Evolutionary conservation across 2,113 vertebrate genomes (phyloP), one percentile per base, ranked within the genome.

Genomic region (Myotis brandtii): DNA sequence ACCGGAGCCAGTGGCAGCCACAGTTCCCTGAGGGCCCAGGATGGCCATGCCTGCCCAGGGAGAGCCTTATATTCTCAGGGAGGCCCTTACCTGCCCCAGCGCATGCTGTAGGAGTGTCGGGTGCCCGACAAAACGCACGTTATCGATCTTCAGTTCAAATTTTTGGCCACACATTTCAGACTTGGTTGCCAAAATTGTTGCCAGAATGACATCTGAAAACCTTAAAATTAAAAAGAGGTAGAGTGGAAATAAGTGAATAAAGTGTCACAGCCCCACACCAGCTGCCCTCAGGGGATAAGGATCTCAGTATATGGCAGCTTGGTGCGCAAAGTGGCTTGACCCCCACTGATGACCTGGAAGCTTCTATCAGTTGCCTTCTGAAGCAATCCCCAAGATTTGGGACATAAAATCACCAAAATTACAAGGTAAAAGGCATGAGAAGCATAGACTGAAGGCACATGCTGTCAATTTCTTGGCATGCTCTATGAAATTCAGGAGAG

Each of bases 101-200:
- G 99, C 99, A 54, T 99, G 99, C 97, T 99, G 99, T 9, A 99
- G 99, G 73, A 99, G 98, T 0, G 99, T 99, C 0, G 99, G 99
- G 83, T 99, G 99, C 16, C 99, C 99, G 73, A 99, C 99, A 96
- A 99, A 99, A 67, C 99, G 99, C 97, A 99, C 99, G 0, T 99
- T 99, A 96, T 99, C 99, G 0, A 99, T 99, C 99, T 99, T 99
- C 99, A 99, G 96, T 86, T 99, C 99, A 98, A 99, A 99, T 97
- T 99, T 99, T 96, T 99, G 99, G 80, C 99, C 99, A 87, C 99
- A 99, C 98, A 99, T 99, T 84, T 99, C 99, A 17, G 99, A 99
- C 96, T 99, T 99, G 92, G 99, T 99, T 94, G 99, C 99, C 98
- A 99, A 97, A 98, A 99, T 99, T 52, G 99, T 99, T 93, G 99